Base-by-base conservation (phyloP, 1,140 invertebrate species). In the Ditylenchus dipsaci region DNA sequence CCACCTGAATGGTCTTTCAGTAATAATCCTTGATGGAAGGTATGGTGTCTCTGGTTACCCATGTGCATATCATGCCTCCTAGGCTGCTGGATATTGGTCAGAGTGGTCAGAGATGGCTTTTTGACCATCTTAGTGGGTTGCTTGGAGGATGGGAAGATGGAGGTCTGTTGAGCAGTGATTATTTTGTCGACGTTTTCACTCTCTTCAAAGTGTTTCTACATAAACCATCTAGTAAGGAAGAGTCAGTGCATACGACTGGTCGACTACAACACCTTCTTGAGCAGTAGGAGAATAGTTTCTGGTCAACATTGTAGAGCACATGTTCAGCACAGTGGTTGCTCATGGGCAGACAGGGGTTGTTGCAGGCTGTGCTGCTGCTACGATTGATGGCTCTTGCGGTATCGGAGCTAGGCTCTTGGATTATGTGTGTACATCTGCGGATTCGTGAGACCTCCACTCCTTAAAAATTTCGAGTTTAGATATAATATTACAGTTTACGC, bases 271-370 rank as follows among this genome's bases (percentile, higher is more conserved):
- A 49, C 17, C 26, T 56, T 42, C 23, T 29, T 5, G 30, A 59
- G 45, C 75, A 76, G 49, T 68, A 71, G 1, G 67, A 11, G 56
- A 78, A 79, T 11, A 73, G 8, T 17, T 67, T 45, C 45, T 76
- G 75, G 27, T 73, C 26, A 27, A 76, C 63, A 43, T 62, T 79
- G 29, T 47, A 71, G 3, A 47, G 19, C 19, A 76, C 66, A 47
- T 76, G 75, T 1, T 76, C 77, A n/a, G 58, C 30, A 43, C 75
- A 76, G 27, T 76, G 67, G 26, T 42, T 61, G 0, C 65, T 21
- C 21, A 62, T 49, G 1, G 75, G 75, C 9, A 76, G 19, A 26
- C 66, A 78, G n/a, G 59, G 21, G 19, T 76, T 75, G 15, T 15
- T 17, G 17, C 75, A 76, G 65, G 61, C n/a, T 49, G 29, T 5